Evolutionary conservation across 2,113 vertebrate genomes (phyloP).

Genomic region (Sarotherodon lohbergeri): DNA sequence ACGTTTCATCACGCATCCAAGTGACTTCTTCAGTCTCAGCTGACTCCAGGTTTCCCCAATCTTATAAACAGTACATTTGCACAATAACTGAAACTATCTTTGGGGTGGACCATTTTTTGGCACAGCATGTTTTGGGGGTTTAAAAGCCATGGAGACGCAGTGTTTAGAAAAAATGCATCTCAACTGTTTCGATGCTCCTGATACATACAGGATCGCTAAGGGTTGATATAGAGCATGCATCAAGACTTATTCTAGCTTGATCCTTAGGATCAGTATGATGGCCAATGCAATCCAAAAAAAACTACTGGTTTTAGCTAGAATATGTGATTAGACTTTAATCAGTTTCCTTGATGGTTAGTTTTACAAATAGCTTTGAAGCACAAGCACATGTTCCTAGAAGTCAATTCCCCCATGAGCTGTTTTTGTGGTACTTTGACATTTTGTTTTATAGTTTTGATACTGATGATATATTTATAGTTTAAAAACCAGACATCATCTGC

Average conservation of each 20-base stretch:
- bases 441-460: not conserved
- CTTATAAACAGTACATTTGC: not conserved
- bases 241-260: not conserved
- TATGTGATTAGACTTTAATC: not conserved
- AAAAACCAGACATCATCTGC: not conserved
- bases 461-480: not conserved
- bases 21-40: not conserved
- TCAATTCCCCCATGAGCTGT: not conserved
- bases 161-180: not conserved
- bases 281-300: not conserved
- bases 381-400: not conserved
- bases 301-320: accelerated
- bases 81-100: not conserved
- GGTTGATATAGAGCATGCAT: not conserved
- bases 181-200: not conserved
- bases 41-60: not conserved
- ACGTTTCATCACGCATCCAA: not conserved
- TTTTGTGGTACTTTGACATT: not conserved
- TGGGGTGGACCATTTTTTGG: not conserved
- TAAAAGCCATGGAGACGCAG: not conserved
- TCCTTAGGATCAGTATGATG: not conserved
- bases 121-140: not conserved
- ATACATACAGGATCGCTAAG: not conserved
- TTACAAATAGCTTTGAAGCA: not conserved
- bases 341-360: not conserved